Percentiles rank a stretch among this genome's conserved stretches.
phyloP scores from a whole-genome alignment of 2,797 vertebrate genomes.

The Heteromormyrus szaboi region DNA sequence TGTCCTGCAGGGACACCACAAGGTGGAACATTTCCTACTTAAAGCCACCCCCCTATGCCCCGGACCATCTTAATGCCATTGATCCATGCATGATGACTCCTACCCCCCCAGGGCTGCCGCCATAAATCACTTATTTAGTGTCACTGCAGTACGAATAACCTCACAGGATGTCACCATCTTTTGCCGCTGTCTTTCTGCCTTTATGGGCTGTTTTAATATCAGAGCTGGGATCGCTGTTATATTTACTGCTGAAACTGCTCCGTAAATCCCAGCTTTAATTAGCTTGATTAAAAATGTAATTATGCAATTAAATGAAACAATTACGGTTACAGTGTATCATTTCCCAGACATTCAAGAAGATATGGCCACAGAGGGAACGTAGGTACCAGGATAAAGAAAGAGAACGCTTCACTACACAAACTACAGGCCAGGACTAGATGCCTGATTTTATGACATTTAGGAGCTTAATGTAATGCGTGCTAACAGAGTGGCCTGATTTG shows the following conservation, averaged over 20 bases:
- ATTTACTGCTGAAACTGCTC: not conserved
- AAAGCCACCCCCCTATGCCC: not conserved
- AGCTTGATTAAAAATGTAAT: not conserved
- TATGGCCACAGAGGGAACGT: not conserved
- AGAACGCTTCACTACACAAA: not conserved
- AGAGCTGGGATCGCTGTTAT: not conserved
- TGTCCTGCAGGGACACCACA: not conserved
- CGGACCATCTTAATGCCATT: not conserved
- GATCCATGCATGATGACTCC: not conserved
- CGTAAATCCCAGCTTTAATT: not conserved
- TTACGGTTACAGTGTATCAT: not conserved
- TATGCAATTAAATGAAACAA: not conserved
- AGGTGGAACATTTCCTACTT: not conserved
- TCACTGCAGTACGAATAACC: not conserved
- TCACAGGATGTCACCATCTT: not conserved
- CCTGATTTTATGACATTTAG: not conserved
- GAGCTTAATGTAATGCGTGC: too few species aligned
- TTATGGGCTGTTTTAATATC: not conserved
- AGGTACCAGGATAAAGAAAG: not conserved
- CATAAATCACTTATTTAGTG: not conserved
- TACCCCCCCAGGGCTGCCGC: not conserved
- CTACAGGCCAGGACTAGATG: not conserved
- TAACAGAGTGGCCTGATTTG: not conserved
- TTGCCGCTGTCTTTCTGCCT: not conserved
- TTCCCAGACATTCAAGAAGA: not conserved